Base-by-base conservation (phyloP, 2,113 vertebrate species). In the Paramisgurnus dabryanus region DNA sequence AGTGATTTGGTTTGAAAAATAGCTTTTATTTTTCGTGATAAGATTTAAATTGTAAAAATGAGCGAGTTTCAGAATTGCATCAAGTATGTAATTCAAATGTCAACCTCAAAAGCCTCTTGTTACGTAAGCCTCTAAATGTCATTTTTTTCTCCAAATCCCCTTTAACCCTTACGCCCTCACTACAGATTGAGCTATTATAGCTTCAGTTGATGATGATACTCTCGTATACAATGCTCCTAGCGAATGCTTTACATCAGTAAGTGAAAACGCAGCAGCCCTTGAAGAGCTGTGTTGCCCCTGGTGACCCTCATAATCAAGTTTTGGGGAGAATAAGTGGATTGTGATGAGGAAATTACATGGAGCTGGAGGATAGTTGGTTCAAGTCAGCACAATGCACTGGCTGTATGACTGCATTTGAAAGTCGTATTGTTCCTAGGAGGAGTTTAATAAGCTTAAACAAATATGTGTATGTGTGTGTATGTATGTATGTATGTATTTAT, bases 341-440 rank as follows among this genome's bases (percentile, higher is more conserved):
- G 79, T 84, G 74, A 39, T 6, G 40, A 82, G 90, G 91, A 93
- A 92, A 91, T 91, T 72, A 90, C 85, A 85, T 81, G 68, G 70
- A 79, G 67, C 81, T 89, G 80, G 82, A 68, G 58, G 57, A 5
- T 86, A 88, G 88, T 81, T 75, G 75, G 73, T 53, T 40, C 27
- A 71, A 53, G 22, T 71, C 72, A 75, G 34, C 41, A 81, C 11
- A 80, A 78, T 57, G 85, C 61, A 80, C 87, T 83, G 45, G 86
- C 66, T 84, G 47, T 80, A 65, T 86, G 84, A 84, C 84, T 89
- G 86, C 82, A 78, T 4, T 5, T 63, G 2, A 18, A 53, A 69
- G 39, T 63, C 7, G 34, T 6, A 34, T 78, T 67, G 39, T 22
- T 78, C 15, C 17, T 41, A 13, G 53, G 47, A 61, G 13, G 17